These are phyloP conservation scores for Xiphias gladius DNA, from an alignment of 2,113 vertebrate species.

Conservation along the genomic window DNA sequence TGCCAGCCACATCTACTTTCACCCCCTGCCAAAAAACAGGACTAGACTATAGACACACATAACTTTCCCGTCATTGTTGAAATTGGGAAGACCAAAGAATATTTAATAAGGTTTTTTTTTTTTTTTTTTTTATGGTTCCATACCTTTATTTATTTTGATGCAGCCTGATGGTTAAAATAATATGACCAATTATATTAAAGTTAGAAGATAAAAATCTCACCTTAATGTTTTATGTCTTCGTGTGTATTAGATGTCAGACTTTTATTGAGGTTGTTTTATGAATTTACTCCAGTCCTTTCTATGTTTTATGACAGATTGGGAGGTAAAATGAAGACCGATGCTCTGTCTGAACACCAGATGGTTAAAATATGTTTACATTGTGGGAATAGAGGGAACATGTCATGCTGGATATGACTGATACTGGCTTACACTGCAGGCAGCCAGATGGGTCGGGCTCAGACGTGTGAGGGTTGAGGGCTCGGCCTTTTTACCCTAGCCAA, in stretches of 20 bases:
- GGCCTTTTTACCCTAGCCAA: constrained; percentile 58
- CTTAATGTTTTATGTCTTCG: background rate
- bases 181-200: background rate
- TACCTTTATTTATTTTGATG: background rate
- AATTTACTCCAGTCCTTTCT: background rate
- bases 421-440: constrained; percentile 35
- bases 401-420: constrained; percentile 67
- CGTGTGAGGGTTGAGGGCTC: constrained; percentile 35
- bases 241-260: background rate
- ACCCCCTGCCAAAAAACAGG: background rate
- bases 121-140: constrained; percentile 22
- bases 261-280: constrained; percentile 8
- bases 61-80: background rate
- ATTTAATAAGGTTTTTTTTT: background rate
- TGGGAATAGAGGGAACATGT: constrained; percentile 60
- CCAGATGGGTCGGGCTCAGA: constrained; percentile 54
- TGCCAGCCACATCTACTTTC: constrained; percentile 38
- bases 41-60: background rate
- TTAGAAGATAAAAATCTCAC: background rate
- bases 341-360: constrained; percentile 27
- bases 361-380: constrained; percentile 75
- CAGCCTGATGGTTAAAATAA: background rate
- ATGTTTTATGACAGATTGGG: constrained; percentile 1
- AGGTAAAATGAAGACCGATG: constrained; percentile 30
- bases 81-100: constrained; percentile 18